Evolutionary conservation across 2,113 vertebrate species (phyloP).

Genomic region (Oenanthe melanoleuca): DNA sequence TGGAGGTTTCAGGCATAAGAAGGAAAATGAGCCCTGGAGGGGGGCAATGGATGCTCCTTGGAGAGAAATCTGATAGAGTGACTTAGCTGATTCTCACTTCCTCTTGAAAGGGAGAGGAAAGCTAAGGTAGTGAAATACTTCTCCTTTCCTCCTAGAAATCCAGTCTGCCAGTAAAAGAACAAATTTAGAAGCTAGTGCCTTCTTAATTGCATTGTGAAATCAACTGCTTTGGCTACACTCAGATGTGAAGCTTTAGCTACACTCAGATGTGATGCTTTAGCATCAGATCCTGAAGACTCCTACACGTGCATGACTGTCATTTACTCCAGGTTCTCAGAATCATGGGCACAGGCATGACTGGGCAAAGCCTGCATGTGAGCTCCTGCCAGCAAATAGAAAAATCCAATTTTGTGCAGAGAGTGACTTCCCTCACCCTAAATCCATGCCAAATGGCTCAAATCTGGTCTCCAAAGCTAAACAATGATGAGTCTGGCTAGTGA

Average conservation of each 20-base stretch:
- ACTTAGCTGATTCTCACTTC: not conserved
- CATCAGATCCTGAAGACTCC: not conserved
- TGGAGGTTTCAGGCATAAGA: not conserved
- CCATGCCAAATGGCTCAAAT: not conserved
- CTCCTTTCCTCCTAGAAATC: not conserved
- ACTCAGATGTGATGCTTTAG: not conserved
- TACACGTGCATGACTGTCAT: not conserved
- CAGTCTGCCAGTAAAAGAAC: not conserved
- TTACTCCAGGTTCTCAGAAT: not conserved
- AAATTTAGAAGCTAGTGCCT: not conserved
- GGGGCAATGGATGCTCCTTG: rapidly evolving
- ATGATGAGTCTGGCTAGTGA: not conserved
- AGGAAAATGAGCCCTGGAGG: not conserved
- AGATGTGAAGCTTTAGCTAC: not conserved
- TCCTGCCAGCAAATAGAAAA: not conserved
- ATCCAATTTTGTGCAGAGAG: not conserved
- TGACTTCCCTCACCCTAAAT: not conserved
- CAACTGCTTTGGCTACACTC: not conserved
- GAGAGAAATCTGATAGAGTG: not conserved
- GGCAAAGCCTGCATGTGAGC: not conserved
- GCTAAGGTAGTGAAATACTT: not conserved
- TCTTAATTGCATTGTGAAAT: not conserved
- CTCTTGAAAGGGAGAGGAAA: not conserved
- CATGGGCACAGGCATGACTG: not conserved
- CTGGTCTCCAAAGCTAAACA: not conserved